phyloP scores from a whole-genome alignment of 1,140 invertebrate genomes.

The Archivesica marissinica region DNA sequence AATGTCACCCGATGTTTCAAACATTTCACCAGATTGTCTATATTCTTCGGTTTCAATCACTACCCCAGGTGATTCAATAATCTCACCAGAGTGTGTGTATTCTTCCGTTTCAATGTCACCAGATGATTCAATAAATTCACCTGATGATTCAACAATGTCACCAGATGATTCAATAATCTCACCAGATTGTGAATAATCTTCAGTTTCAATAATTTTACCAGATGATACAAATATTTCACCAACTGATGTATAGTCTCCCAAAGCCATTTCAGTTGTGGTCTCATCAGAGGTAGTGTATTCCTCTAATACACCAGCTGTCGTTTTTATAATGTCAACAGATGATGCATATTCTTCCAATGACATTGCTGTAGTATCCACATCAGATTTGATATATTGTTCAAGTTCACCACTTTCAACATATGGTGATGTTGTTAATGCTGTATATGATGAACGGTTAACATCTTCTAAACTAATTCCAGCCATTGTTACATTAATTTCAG shows the following conservation, averaged over 20 bases:
- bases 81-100: background rate
- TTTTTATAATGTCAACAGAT: background rate
- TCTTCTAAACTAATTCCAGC: no score
- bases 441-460: no score
- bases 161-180: constrained; percentile 4
- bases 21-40: background rate
- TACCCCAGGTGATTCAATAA: background rate
- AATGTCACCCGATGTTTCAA: background rate
- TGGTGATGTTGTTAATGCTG: no score
- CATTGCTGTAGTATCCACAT: background rate
- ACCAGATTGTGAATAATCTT: background rate
- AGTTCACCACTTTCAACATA: background rate
- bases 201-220: no score
- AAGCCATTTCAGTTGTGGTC: background rate
- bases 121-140: background rate
- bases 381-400: background rate
- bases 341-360: background rate
- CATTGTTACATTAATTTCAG: no score
- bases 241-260: background rate
- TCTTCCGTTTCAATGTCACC: background rate
- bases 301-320: background rate
- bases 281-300: background rate
- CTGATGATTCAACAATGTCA: background rate
- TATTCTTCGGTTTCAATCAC: background rate
- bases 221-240: no score